phyloP scores from a whole-genome alignment of 2,113 vertebrate genomes.

The Lota lota region DNA sequence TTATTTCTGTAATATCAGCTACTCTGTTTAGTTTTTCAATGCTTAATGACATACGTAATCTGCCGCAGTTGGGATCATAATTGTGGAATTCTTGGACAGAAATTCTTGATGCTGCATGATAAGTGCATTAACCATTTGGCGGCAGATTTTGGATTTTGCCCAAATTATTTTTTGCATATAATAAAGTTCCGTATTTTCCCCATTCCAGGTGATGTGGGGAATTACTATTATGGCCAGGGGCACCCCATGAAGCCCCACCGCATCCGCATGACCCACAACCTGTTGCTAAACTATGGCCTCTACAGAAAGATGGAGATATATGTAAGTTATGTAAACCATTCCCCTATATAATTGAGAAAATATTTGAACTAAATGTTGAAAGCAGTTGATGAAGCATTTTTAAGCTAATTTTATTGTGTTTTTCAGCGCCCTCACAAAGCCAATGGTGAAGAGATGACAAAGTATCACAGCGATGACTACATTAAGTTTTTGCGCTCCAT shows the following conservation, averaged over 20 bases:
- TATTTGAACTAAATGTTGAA: too few relatives aligned
- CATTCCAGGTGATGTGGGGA: conserved; percentile 91
- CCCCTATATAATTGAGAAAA: too few relatives aligned
- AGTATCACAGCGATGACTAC: conserved; percentile 99
- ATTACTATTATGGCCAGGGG: conserved; percentile 98
- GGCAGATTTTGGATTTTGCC: too few relatives aligned
- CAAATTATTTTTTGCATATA: too few relatives aligned
- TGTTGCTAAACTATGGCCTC: conserved; percentile 95
- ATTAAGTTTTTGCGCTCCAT: conserved; percentile 97
- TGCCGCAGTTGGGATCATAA: too few relatives aligned
- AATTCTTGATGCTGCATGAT: too few relatives aligned
- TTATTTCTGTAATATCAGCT: too few relatives aligned
- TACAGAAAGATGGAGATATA: conserved; percentile 99
- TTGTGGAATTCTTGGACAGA: too few relatives aligned
- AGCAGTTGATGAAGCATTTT: too few relatives aligned
- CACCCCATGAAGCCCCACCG: conserved; percentile 98
- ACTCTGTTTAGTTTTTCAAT: too few relatives aligned
- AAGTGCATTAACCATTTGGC: too few relatives aligned
- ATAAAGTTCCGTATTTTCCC: not conserved
- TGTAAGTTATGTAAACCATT: conserved; percentile 69
- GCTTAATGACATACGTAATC: too few relatives aligned
- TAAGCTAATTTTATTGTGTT: not conserved
- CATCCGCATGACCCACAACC: conserved; percentile 98
- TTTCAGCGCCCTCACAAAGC: conserved; percentile 96
- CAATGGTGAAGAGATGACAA: conserved; percentile 98